Base-by-base conservation (phyloP, 1,140 invertebrate species). In the Apis florea region DNA sequence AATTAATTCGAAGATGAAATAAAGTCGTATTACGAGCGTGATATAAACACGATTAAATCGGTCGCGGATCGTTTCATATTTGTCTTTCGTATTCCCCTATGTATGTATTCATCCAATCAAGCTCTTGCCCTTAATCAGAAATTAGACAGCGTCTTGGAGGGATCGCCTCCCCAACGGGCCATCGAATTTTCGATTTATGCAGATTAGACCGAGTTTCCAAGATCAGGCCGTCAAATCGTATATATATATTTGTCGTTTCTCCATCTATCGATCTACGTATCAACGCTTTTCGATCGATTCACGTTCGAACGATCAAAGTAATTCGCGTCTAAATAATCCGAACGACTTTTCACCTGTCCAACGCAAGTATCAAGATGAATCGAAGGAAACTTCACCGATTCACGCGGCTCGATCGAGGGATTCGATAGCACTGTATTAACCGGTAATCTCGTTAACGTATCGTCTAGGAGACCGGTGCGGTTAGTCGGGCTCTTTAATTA, bases 401-500 rank as follows among this genome's bases (percentile, higher is more conserved):
- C 31, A n/a, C 47, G 1, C n/a, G 12, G 13, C 3, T n/a, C 21
- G 24, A 51, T 31, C 9, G 19, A 13, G 53, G 47, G 53, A 75
- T 67, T 75, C 49, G 73, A 81, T 15, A 15, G 53, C 51, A 24
- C 79, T 67, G 49, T 58, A 81, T 81, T 66, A 81, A 68, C 54
- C 63, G 40, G 53, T 67, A 81, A 81, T 81, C 79, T 75, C 71
- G 72, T 81, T 81, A 81, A 21, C 71, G 79, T 81, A 66, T 80
- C 78, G 78, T 54, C 79, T 72, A 73, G 72, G 71, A 73, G 70
- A 64, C 82, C 56, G 63, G 63, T 59, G 63, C 54, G 76, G 63
- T 82, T 86, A 86, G 83, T 83, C 85, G 66, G 61, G 77, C 63
- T 84, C 76, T 82, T 87, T 86, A 87, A 87, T 87, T 84, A 87